Percentiles rank a stretch among this genome's conserved stretches.
These are phyloP conservation scores for Plotosus lineatus DNA, from an alignment of 2,113 vertebrate species.

Conservation along the genomic window DNA sequence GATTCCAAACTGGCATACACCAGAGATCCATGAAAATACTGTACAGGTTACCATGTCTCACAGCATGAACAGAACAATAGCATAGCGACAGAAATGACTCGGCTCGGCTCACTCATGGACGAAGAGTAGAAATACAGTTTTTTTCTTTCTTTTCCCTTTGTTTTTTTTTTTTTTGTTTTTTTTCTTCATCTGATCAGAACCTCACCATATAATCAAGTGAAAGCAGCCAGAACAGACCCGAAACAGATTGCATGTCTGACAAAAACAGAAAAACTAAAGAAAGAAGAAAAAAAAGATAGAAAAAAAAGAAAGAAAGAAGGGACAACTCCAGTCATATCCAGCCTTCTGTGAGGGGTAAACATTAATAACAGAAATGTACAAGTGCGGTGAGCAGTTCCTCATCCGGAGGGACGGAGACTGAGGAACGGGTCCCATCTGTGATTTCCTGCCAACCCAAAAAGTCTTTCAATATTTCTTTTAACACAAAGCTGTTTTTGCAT, in stretches of 20 bases:
- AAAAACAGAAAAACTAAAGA: too few species aligned
- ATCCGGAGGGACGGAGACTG: conserved; percentile 77
- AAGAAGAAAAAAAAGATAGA: not conserved
- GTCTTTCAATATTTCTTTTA: conserved; percentile 71
- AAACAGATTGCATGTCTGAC: conserved; percentile 33
- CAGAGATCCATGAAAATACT: conserved; percentile 58
- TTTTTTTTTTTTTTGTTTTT: conserved; percentile 9
- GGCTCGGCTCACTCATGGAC: conserved; percentile 62
- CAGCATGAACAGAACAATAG: conserved; percentile 67
- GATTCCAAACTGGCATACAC: conserved; percentile 78
- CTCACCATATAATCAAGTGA: conserved; percentile 58
- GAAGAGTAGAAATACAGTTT: not conserved
- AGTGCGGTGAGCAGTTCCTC: conserved; percentile 85
- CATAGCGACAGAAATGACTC: conserved; percentile 63
- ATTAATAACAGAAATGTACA: conserved; percentile 99
- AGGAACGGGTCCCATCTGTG: conserved; percentile 83
- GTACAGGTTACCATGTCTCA: conserved; percentile 66
- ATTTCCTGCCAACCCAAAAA: conserved; percentile 83
- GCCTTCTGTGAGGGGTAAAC: conserved; percentile 96
- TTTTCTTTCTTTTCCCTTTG: not conserved
- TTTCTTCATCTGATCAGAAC: conserved; percentile 58
- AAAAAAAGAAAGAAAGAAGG: conserved; percentile 46
- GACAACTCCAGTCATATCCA: conserved; percentile 97
- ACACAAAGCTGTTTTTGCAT: conserved; percentile 97
- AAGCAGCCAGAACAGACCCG: conserved; percentile 33